Conservation (phyloP, 2,888 invertebrate species). For the Apamea crenata region DNA sequence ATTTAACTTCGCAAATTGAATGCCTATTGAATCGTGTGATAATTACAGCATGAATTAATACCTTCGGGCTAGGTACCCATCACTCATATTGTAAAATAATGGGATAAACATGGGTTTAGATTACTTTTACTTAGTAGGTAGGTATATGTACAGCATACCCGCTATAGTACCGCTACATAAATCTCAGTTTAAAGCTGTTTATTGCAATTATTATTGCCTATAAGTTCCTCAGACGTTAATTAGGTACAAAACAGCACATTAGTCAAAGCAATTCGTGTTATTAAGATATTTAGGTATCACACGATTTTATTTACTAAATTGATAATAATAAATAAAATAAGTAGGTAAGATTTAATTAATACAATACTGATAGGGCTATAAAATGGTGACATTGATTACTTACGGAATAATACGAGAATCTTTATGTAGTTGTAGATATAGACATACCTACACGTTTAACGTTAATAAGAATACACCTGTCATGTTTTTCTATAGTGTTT, state of each 20-base stretch:
- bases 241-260: background rate
- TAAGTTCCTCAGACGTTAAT: background rate
- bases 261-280: background rate
- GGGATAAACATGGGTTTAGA: background rate
- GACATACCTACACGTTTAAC: too few species aligned
- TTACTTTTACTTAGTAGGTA: background rate
- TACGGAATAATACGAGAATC: background rate
- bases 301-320: too few species aligned
- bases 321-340: background rate
- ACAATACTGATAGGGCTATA: background rate
- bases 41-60: conserved; percentile 4
- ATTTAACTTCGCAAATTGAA: conserved; percentile 26
- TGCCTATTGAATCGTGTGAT: conserved; percentile 4
- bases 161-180: too few species aligned
- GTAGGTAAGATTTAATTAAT: background rate
- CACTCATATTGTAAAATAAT: background rate
- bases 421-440: background rate
- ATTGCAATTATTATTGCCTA: background rate
- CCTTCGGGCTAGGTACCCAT: conserved; percentile 2
- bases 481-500: background rate
- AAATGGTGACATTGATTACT: too few species aligned
- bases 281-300: too few species aligned
- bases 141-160: background rate
- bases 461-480: background rate
- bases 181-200: background rate